phyloP scores from a whole-genome alignment of 2,113 vertebrate genomes.

The Echinops telfairi region DNA sequence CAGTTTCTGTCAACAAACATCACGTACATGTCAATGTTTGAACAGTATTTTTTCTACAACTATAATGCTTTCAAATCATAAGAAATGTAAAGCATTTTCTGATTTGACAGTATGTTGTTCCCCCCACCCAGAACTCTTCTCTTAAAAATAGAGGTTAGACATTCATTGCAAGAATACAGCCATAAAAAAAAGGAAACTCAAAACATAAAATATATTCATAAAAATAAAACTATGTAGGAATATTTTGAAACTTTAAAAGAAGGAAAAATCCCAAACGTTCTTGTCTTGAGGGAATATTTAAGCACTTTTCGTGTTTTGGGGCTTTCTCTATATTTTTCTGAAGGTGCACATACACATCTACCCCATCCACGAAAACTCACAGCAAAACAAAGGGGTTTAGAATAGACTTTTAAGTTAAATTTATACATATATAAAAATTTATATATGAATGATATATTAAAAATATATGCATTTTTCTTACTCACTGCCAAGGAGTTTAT shows the following conservation, averaged over 20 bases:
- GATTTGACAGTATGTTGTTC: neutral
- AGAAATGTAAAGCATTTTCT: neutral
- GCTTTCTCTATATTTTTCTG: neutral
- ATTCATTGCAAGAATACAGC: neutral
- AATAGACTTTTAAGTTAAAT: too few species aligned
- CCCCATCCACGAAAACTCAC: neutral
- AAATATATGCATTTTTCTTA: too few species aligned
- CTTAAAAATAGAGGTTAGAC: neutral
- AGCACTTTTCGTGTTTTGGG: neutral
- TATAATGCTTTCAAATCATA: constrained; percentile 23
- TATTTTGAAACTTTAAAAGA: neutral
- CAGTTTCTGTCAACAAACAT: neutral
- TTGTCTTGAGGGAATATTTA: neutral
- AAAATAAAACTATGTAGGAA: neutral
- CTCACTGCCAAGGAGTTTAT: too few species aligned
- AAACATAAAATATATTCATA: neutral
- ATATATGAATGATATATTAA: too few species aligned
- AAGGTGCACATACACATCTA: neutral
- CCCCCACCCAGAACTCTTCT: neutral
- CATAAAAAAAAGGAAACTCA: neutral
- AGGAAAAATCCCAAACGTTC: neutral
- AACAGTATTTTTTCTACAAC: neutral
- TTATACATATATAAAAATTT: too few species aligned
- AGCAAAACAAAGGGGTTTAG: neutral
- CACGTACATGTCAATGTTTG: neutral